A percentile compares a stretch with the other conserved stretches of the same genome.
Evolutionary conservation across 2,888 invertebrate genomes (phyloP).

Genomic region (Alviniconcha strummeri): DNA sequence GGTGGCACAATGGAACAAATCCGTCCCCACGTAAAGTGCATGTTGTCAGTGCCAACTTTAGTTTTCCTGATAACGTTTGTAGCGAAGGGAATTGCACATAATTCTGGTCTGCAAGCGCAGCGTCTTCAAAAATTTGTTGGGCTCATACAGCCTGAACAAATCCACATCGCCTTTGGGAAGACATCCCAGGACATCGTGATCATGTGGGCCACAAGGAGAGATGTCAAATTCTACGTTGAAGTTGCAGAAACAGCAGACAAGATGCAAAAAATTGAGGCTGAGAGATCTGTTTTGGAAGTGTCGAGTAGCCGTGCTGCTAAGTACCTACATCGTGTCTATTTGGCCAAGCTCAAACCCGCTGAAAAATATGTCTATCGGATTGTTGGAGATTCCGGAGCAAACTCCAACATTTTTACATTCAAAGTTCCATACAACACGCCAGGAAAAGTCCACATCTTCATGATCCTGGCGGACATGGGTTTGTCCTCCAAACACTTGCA

Average conservation of each 20-base stretch:
- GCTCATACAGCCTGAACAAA: constrained; percentile 52
- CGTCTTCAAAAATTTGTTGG: constrained; percentile 16
- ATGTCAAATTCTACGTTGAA: constrained; percentile 51
- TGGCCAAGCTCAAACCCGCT: constrained; percentile 50
- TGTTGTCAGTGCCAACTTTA: too few species aligned
- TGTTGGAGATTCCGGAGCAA: constrained; percentile 46
- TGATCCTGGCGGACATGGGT: constrained; percentile 70
- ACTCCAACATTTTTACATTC: constrained; percentile 66
- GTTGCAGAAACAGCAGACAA: constrained; percentile 47
- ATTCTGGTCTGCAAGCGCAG: background rate
- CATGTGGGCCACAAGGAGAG: constrained; percentile 57
- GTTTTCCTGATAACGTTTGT: too few species aligned
- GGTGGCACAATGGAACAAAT: too few species aligned
- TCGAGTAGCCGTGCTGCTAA: constrained; percentile 53
- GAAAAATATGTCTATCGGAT: constrained; percentile 56
- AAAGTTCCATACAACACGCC: constrained; percentile 54
- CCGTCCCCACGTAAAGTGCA: too few species aligned
- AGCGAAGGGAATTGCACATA: background rate
- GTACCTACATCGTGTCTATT: constrained; percentile 56
- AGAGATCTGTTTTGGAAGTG: constrained; percentile 47
- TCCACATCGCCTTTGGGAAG: constrained; percentile 60
- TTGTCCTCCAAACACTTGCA: constrained; percentile 50
- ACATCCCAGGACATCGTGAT: constrained; percentile 51
- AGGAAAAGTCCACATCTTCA: constrained; percentile 58
- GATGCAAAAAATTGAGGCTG: constrained; percentile 42